Percentiles rank a stretch among this genome's conserved stretches.
These are phyloP conservation scores for Albula goreensis DNA, from an alignment of 2,113 vertebrate genomes.

Conservation along the genomic window DNA sequence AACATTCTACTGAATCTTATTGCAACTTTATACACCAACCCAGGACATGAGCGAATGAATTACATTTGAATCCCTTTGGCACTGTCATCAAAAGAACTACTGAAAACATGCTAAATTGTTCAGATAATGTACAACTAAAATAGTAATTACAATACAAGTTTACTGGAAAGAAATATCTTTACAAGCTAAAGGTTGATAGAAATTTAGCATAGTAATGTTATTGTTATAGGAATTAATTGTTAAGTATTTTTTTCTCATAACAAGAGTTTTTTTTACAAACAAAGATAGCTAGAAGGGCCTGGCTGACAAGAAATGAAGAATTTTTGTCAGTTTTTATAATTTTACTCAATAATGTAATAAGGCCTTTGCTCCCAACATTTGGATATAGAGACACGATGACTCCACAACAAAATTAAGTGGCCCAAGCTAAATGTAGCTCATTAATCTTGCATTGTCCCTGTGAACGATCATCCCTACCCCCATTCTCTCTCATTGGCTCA, in stretches of 20 bases:
- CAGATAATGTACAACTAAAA: no score
- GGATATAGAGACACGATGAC: not conserved
- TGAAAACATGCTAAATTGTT: no score
- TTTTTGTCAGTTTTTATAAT: not conserved
- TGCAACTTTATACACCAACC: no score
- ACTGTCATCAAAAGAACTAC: no score
- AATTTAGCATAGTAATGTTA: no score
- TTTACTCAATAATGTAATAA: not conserved
- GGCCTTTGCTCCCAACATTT: not conserved
- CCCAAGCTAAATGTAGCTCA: not conserved
- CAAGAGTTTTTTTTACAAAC: not conserved
- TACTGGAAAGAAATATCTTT: no score
- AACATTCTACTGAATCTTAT: not conserved
- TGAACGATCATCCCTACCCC: not conserved
- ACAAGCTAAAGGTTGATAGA: no score
- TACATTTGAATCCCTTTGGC: no score
- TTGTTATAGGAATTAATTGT: no score
- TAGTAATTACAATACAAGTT: no score
- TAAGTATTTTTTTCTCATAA: no score
- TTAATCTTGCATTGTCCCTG: constrained; percentile 4
- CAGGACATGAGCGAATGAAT: no score
- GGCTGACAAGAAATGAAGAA: not conserved
- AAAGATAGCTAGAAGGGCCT: not conserved
- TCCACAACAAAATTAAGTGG: not conserved
- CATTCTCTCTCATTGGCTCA: not conserved